Base-by-base conservation (phyloP, 2,888 invertebrate species). In the Diadegma fenestrale region DNA sequence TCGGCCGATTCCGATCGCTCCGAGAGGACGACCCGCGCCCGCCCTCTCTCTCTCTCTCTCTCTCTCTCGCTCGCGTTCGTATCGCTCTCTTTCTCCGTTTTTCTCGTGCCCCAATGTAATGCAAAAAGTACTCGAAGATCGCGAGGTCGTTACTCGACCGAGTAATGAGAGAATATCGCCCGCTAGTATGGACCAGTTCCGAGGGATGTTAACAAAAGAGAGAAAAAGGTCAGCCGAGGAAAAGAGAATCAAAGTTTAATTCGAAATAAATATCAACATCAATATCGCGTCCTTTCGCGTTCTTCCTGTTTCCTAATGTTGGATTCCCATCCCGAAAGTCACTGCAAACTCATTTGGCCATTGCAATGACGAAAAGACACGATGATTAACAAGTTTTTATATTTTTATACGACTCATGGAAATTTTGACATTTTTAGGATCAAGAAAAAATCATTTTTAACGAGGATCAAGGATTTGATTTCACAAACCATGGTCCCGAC, bases 111-210 rank as follows among this genome's bases (percentile, higher is more conserved):
- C 86, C 86, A 89, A 89, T 82, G 77, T 76, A 77, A 86, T 88
- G 89, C 90, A 89, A 90, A 90, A 89, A 90, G 87, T 86, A 79
- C 87, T 85, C 10, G 80, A 87, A 86, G 90, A 90, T 89, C 89
- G 88, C 88, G 88, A 88, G 89, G 89, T 90, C 90, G 90, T 89
- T 90, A 90, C 88, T 87, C 90, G 89, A 81, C 76, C 86, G 88
- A 90, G 90, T 90, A 90, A 90, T 90, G 90, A 90, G 90, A 89
- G 89, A 89, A 88, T 88, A 89, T 90, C 89, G 88, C 87, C 85
- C 87, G 73, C 84, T 75, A 43, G 22, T 61, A 64, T 75, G 82
- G 76, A 82, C 63, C 73, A 68, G 72, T 58, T 72, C 43, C 19
- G 66, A 63, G 37, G 64, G 75, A 68, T 51, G 63, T 30, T 43